These are phyloP conservation scores for Chelon labrosus DNA, from an alignment of 2,797 vertebrate species.

Conservation along the genomic window DNA sequence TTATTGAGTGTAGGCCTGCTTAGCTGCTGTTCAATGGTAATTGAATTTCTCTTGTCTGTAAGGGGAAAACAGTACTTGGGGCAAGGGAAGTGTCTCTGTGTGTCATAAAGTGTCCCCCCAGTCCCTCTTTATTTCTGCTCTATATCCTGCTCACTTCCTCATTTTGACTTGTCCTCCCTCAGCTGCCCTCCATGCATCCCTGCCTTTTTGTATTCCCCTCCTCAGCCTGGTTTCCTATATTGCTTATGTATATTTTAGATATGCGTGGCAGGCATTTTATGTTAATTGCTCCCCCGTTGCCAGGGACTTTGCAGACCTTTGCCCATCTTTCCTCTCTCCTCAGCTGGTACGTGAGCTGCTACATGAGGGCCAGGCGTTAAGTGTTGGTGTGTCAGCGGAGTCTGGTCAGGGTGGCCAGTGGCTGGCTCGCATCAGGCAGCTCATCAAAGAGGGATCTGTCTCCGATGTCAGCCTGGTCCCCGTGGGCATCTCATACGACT, in stretches of 20 bases:
- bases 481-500: conserved; percentile 90
- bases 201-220: conserved; percentile 29
- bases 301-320: conserved; percentile 32
- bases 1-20: conserved; percentile 76
- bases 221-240: conserved; percentile 4
- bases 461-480: conserved; percentile 88
- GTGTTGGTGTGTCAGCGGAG: conserved; percentile 87
- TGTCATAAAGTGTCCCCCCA: conserved; percentile 59
- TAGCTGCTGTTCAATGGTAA: conserved; percentile 72
- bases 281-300: conserved; percentile 36
- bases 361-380: conserved; percentile 84
- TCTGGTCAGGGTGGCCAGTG: conserved; percentile 81
- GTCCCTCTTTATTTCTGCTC: conserved; percentile 41
- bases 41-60: conserved; percentile 72
- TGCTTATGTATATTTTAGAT: conserved; percentile 50
- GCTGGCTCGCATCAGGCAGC: conserved; percentile 83
- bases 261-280: conserved; percentile 36
- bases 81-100: conserved; percentile 62
- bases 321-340: not conserved
- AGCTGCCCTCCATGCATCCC: conserved; percentile 9
- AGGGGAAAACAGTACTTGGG: conserved; percentile 58
- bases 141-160: conserved; percentile 43
- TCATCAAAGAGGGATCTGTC: conserved; percentile 76
- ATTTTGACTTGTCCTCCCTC: conserved; percentile 40
- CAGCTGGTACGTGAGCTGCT: conserved; percentile 90